phyloP scores from a whole-genome alignment of 1,140 invertebrate genomes.

The Babylonia areolata region DNA sequence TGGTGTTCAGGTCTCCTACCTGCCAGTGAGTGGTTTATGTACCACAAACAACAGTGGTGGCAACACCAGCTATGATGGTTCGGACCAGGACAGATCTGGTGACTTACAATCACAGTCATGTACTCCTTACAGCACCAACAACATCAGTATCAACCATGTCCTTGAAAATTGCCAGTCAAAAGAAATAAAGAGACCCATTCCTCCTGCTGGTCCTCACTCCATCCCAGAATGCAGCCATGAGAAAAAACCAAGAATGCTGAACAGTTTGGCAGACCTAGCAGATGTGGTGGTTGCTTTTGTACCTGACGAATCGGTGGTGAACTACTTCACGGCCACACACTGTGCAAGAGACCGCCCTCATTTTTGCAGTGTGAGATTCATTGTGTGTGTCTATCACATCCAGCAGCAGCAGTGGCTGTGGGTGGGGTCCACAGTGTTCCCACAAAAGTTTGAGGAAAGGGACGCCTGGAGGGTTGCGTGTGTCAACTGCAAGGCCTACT shows the following conservation, averaged over 20 bases:
- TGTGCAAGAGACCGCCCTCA: neutral
- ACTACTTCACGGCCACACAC: conserved; percentile 23
- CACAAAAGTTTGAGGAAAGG: conserved; percentile 36
- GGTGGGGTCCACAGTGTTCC: neutral
- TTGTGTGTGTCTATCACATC: conserved; percentile 29
- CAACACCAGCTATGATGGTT: too few species aligned
- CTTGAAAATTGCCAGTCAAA: too few species aligned
- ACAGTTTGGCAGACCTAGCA: neutral
- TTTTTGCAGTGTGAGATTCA: neutral
- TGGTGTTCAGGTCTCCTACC: too few species aligned
- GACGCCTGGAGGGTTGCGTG: conserved; percentile 35
- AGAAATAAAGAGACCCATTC: too few species aligned
- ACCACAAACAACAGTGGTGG: too few species aligned
- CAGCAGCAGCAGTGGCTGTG: conserved; percentile 17
- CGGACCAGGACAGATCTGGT: too few species aligned
- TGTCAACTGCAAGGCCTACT: conserved; percentile 19
- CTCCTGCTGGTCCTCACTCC: neutral
- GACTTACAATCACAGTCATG: too few species aligned
- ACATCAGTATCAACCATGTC: too few species aligned
- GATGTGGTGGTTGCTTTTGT: conserved; percentile 24
- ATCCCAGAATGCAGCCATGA: neutral
- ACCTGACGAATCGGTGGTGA: conserved; percentile 17
- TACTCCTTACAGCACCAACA: too few species aligned
- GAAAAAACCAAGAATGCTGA: neutral
- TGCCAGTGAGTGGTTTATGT: too few species aligned